A percentile compares a stretch with the other conserved stretches of the same genome.
These are phyloP conservation scores for Eilema griseolum DNA, from an alignment of 2,888 invertebrate genomes.

Conservation along the genomic window DNA sequence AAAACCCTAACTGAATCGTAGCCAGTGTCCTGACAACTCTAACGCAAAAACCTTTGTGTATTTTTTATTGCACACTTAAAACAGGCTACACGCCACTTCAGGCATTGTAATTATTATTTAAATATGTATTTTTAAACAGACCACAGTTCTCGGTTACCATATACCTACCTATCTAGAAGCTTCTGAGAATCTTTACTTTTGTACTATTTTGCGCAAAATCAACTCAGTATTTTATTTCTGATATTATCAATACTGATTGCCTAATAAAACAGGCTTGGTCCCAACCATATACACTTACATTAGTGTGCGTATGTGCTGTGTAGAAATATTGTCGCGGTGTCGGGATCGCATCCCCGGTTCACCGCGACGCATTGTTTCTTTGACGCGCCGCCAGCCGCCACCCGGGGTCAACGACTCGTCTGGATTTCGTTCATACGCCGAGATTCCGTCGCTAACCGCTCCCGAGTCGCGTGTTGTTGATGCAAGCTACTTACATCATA, in stretches of 20 bases:
- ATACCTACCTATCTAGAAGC: not conserved
- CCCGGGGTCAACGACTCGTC: constrained; percentile 81
- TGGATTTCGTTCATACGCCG: constrained; percentile 82
- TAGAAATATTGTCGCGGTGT: constrained; percentile 40
- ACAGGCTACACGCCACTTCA: constrained; percentile 25
- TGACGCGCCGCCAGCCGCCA: constrained; percentile 75
- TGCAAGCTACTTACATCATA: constrained; percentile 52
- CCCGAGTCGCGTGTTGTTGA: constrained; percentile 47
- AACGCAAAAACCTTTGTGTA: constrained; percentile 30
- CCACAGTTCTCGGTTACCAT: not conserved
- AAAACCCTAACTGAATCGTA: constrained; percentile 54
- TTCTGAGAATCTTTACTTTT: not conserved
- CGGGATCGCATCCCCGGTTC: constrained; percentile 56
- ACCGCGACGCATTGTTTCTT: constrained; percentile 80
- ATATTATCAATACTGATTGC: not conserved
- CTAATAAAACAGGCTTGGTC: constrained; percentile 11
- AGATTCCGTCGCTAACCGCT: constrained; percentile 63
- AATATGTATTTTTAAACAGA: not conserved
- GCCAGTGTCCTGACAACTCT: constrained; percentile 38
- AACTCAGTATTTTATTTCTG: too few relatives aligned
- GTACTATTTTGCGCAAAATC: too few relatives aligned
- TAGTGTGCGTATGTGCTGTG: constrained; percentile 27
- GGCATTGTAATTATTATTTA: constrained; percentile 13
- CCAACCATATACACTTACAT: not conserved
- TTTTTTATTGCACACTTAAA: constrained; percentile 35